Percentiles rank a stretch among this genome's conserved stretches.
These are phyloP conservation scores for Pristiophorus japonicus DNA, from an alignment of 2,113 vertebrate genomes.

Conservation along the genomic window DNA sequence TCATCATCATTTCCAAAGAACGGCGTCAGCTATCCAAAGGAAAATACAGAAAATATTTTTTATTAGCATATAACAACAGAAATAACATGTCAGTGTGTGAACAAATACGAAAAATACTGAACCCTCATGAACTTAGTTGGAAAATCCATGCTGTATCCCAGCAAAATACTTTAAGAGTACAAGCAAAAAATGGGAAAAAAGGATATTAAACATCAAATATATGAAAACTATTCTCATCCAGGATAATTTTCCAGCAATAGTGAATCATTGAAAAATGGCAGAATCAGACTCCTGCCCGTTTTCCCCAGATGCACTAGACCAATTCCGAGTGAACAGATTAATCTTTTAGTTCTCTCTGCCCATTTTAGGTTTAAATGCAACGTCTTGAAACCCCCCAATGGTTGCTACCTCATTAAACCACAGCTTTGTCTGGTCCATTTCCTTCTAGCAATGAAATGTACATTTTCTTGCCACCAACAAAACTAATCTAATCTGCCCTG, in stretches of 20 bases:
- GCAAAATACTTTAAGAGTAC: too few relatives aligned
- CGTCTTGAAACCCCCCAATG: background rate
- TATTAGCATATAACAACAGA: background rate
- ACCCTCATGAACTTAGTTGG: background rate
- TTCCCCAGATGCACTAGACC: background rate
- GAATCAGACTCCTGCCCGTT: background rate
- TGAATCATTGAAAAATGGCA: background rate
- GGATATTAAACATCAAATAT: background rate
- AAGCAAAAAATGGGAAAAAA: background rate
- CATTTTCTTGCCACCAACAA: background rate
- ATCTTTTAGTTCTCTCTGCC: background rate
- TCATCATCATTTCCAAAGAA: background rate
- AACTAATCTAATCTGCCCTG: background rate
- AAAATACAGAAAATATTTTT: background rate
- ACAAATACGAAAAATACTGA: background rate
- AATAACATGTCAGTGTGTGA: background rate
- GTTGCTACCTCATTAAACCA: background rate
- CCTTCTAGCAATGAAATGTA: background rate
- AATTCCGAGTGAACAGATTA: background rate
- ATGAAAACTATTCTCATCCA: background rate
- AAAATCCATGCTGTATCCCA: background rate
- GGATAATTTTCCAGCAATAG: background rate
- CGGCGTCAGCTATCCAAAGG: background rate
- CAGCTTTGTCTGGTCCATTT: background rate
- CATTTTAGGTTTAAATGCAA: background rate